Evolutionary conservation across 2,888 invertebrate species (phyloP).

Genomic region (Archaeoteleia sp.): DNA sequence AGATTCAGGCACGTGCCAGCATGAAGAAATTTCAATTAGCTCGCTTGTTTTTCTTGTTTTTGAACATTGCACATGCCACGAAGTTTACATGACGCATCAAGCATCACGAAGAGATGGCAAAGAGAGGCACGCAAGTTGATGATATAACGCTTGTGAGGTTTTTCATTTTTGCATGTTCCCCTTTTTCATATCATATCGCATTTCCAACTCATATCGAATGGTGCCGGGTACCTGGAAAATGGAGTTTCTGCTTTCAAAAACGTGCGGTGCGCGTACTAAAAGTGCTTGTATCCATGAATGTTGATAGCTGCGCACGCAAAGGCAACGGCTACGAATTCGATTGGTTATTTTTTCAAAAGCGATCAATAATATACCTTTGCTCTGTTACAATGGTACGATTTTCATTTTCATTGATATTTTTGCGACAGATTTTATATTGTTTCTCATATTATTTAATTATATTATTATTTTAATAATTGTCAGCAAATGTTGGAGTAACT

Average conservation of each 20-base stretch:
- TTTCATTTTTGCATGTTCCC: slow-evolving; percentile 56
- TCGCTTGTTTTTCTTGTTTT: slow-evolving; percentile 59
- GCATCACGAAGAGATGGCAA: slow-evolving; percentile 57
- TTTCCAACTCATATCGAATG: slow-evolving; percentile 50
- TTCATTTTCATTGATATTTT: no score
- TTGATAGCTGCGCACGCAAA: slow-evolving; percentile 44
- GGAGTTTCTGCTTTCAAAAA: slow-evolving; percentile 51
- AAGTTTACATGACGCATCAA: slow-evolving; percentile 49
- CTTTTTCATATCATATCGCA: slow-evolving; percentile 53
- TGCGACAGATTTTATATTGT: no score
- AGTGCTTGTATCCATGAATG: slow-evolving; percentile 42
- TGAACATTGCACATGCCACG: slow-evolving; percentile 42
- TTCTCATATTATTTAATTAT: no score
- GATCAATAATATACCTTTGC: slow-evolving; percentile 36
- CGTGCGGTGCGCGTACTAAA: slow-evolving; percentile 38
- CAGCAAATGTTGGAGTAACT: no score
- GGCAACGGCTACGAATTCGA: slow-evolving; percentile 26
- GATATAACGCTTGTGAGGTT: slow-evolving; percentile 69
- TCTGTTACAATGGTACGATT: slow-evolving; percentile 31
- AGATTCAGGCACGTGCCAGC: slow-evolving; percentile 50
- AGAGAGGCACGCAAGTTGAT: slow-evolving; percentile 69
- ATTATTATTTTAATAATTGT: no score
- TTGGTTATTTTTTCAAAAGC: slow-evolving; percentile 37
- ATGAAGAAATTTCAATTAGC: slow-evolving; percentile 57
- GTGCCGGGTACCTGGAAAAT: slow-evolving; percentile 48